Base-by-base conservation (phyloP, 2,888 invertebrate genomes). In the Acanthacorydalis orientalis region DNA sequence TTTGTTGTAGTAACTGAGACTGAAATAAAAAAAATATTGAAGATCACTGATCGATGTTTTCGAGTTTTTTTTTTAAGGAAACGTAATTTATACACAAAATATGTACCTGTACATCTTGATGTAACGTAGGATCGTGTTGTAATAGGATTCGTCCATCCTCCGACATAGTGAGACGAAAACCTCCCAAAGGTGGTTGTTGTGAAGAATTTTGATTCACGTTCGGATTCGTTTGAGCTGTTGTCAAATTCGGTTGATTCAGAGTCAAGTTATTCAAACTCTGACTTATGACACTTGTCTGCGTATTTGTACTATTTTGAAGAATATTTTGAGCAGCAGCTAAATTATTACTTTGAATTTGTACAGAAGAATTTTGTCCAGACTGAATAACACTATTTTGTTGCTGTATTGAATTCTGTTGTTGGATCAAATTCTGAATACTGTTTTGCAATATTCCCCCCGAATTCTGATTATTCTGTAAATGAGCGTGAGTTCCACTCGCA, bases 131-230 rank as follows among this genome's bases (percentile, higher is more conserved):
- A 52, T 78, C 76, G 54, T 80, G 80, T 41, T 80, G 78, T 45
- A 81, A 60, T 39, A 81, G 70, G 41, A 81, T 65, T 23, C 78
- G 67, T 8, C 80, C 80, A 54, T 81, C 80, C 59, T 82, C 81
- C 1, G 77, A 75, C 43, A 81, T 68, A 1, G 80, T 75, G 48
- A 82, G 62, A 50, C 78, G 74, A 49, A 80, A 67, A 47, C 77
- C 78, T 1, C 78, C 78, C 55, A 48, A 31, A 3, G 48, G 41
- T 38, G 16, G 11, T 34, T 44, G 44, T 35, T 14, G 44, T 35
- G 12, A 37, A 37, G 12, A 37, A 37, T 37, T 37, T 4, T n/a
- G 37, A 37, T 12, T 37, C 16, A 23, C 23, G 7, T 8, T n/a
- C 1, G 11, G 16, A 15, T 6, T 12, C 9, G 23, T 8, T 16